These are phyloP conservation scores for Chironomus tentans DNA, from an alignment of 2,888 invertebrate genomes.

Conservation along the genomic window DNA sequence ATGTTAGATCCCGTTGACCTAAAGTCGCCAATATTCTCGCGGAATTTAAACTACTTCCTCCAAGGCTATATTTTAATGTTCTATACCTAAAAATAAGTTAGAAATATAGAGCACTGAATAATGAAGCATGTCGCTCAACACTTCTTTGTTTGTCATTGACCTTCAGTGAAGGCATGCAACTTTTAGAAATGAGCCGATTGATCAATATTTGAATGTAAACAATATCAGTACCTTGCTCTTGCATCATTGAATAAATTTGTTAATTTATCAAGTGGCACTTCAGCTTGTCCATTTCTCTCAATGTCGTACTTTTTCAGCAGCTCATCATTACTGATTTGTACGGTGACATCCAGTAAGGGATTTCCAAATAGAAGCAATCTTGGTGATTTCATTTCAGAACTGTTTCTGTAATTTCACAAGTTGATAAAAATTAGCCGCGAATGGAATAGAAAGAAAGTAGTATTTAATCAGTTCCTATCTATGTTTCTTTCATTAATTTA, in stretches of 20 bases:
- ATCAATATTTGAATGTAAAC: not conserved
- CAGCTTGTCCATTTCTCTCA: slow-evolving; percentile 25
- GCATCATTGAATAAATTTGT: slow-evolving; percentile 12
- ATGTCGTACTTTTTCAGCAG: slow-evolving; percentile 35
- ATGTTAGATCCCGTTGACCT: slow-evolving; percentile 40
- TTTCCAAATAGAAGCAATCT: slow-evolving; percentile 40
- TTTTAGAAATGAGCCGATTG: not conserved
- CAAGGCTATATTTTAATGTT: slow-evolving; percentile 33
- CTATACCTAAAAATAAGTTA: slow-evolving; percentile 32
- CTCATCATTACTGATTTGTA: slow-evolving; percentile 33
- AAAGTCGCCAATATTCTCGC: slow-evolving; percentile 38
- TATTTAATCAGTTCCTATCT: not conserved
- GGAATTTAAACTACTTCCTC: slow-evolving; percentile 47
- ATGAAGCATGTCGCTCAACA: not conserved
- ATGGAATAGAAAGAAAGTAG: not conserved
- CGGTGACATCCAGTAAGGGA: slow-evolving; percentile 37
- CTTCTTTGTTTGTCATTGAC: not conserved
- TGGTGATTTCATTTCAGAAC: slow-evolving; percentile 23
- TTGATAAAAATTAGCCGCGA: too few relatives aligned
- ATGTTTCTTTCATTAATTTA: not conserved
- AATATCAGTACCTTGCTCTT: slow-evolving; percentile 7
- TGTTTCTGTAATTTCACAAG: not conserved
- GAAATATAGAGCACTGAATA: not conserved
- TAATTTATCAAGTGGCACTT: slow-evolving; percentile 26
- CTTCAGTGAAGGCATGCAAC: not conserved